These are phyloP conservation scores for Euzetes globulus DNA, from an alignment of 2,888 invertebrate genomes.

Conservation along the genomic window DNA sequence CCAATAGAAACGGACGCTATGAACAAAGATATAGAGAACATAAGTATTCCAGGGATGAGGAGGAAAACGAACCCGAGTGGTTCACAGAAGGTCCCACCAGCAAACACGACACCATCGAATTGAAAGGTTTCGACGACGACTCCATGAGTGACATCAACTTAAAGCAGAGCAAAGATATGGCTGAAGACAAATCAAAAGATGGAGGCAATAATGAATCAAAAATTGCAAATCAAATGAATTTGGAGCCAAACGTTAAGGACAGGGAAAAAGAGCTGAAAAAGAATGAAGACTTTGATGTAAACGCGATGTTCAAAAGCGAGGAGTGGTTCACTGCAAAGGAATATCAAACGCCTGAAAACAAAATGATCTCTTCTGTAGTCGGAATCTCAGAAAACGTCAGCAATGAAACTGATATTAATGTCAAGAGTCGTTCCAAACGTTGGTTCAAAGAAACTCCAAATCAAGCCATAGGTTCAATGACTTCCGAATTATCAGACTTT, in stretches of 20 bases:
- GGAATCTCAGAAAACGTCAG: neutral
- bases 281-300: slow-evolving; percentile 61
- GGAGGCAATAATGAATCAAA: neutral
- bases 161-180: no score
- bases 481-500: neutral
- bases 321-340: neutral
- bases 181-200: neutral
- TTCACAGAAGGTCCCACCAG: slow-evolving; percentile 71
- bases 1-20: slow-evolving; percentile 34
- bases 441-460: slow-evolving; percentile 55
- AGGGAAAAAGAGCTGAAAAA: neutral
- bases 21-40: slow-evolving; percentile 15
- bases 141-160: slow-evolving; percentile 34
- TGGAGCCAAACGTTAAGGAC: neutral
- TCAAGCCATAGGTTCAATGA: neutral
- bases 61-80: slow-evolving; percentile 87
- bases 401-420: slow-evolving; percentile 32
- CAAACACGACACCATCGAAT: slow-evolving; percentile 82
- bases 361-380: neutral
- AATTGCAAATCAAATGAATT: neutral
- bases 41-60: slow-evolving; percentile 43
- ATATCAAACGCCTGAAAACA: neutral
- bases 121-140: slow-evolving; percentile 77
- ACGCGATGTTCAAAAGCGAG: slow-evolving; percentile 74
- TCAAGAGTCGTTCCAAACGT: slow-evolving; percentile 52